These are phyloP conservation scores for Thamnophis sirtalis DNA, from an alignment of 2,113 vertebrate species.

Conservation along the genomic window DNA sequence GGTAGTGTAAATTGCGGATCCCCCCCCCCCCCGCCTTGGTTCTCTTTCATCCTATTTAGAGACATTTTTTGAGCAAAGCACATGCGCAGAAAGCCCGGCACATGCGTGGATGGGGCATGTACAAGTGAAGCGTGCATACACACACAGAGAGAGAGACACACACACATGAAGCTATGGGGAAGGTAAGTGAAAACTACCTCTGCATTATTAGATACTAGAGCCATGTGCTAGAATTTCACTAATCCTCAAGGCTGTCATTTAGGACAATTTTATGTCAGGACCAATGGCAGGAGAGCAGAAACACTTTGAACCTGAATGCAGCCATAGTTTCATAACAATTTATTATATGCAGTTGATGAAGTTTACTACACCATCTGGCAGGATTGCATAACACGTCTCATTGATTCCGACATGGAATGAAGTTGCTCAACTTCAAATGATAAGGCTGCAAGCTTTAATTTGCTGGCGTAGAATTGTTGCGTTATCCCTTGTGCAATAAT, in stretches of 20 bases:
- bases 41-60: no score
- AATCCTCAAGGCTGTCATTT: not conserved
- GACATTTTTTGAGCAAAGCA: no score
- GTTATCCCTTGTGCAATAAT: not conserved
- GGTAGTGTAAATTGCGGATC: no score
- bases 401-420: constrained; percentile 24
- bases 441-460: not conserved
- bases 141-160: no score
- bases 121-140: no score
- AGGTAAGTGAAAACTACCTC: no score
- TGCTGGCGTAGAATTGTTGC: not conserved
- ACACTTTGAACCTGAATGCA: not conserved
- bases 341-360: constrained; percentile 13
- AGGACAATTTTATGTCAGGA: not conserved
- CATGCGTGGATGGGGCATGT: no score
- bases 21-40: no score
- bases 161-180: no score
- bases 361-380: constrained; percentile 12
- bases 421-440: not conserved
- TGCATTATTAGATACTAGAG: not conserved
- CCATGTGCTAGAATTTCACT: not conserved
- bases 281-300: not conserved
- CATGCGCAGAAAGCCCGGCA: no score
- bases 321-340: not conserved
- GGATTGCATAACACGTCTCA: constrained; percentile 8